Base-by-base conservation (phyloP, 2,888 invertebrate species). In the Cacoxenus indagator region DNA sequence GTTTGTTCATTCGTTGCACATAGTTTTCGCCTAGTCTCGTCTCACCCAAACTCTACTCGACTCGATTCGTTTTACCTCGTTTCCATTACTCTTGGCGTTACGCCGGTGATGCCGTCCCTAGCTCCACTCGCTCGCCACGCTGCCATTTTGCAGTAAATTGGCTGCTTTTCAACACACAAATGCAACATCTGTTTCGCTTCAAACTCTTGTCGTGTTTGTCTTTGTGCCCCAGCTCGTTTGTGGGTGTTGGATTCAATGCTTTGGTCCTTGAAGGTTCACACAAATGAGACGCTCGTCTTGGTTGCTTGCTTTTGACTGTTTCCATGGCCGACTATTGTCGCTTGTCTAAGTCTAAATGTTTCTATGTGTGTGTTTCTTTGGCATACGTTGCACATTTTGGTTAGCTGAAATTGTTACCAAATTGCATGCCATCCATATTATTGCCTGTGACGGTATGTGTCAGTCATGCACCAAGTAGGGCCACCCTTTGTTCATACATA, bases 101-200 rank as follows among this genome's bases (percentile, higher is more conserved):
- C 37, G n/a, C n/a, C n/a, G n/a, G n/a, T n/a, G n/a, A n/a, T n/a
- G n/a, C n/a, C n/a, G 27, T 31, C 22, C 22, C 45, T 14, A n/a
- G 3, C 17, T 29, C 29, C 24, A n/a, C 9, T 24, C 31, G 14
- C 14, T 9, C 27, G 24, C 14, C 55, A 55, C 55, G 9, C 5
- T 19, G 19, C 55, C 67, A 72, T 71, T 62, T 62, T 62, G 65
- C 73, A 72, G 72, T 81, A 85, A 85, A 85, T 85, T 85, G 85
- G 85, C 85, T 85, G 83, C 82, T 83, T 85, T 83, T 85, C 85
- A 85, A 85, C 84, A 80, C 61, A 62, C 61, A 78, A 79, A 77
- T 84, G 84, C 76, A 81, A 83, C 84, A 84, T 84, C 84, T 84
- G 84, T 82, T 84, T 81, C 76, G 71, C 61, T 62, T 62, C 61